Base-by-base conservation (phyloP, 92 coral and sea anemone species). In the Siderastrea siderea region DNA sequence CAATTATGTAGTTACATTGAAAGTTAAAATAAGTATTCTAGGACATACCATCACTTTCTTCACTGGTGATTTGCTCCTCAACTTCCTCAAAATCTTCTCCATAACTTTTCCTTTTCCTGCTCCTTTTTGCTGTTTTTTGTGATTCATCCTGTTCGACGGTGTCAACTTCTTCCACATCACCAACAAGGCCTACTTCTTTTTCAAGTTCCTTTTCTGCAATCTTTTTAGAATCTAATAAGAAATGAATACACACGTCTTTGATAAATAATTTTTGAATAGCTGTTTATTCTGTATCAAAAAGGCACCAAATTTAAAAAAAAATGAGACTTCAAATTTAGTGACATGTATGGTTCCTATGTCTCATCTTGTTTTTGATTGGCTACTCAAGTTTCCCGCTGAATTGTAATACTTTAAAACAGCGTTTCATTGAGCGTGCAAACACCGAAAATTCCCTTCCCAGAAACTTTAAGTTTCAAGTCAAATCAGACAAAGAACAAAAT, bases 61-160 rank as follows among this genome's bases (percentile, higher is more conserved):
- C 69, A 43, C 69, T 65, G 16, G 69, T 65, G 16, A 45, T 8
- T 65, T 65, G 69, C 69, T 65, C 69, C 69, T 65, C 69, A 65
- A 16, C 17, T 19, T 65, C 69, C 17, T 65, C 69, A 65, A 65
- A 65, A 65, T 65, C 69, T 16, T 65, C 69, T 65, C 69, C 69
- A 65, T 65, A 65, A 65, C 69, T 8, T 65, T 65, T 65, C 69
- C 69, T 65, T 65, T 65, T 65, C 69, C 69, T 65, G 69, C 69
- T 65, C 17, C 69, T 65, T 65, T 65, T 65, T 65, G 69, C 69
- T 45, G 17, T 65, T 16, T 45, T 65, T n/a, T n/a, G n/a, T 65
- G 69, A 65, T 65, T 65, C 69, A 43, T 19, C 69, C 69, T 15
- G 16, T 43, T 65, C 69, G 17, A 43, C 69, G 16, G 69, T 65